Percentiles rank a stretch among this genome's conserved stretches.
phyloP scores from a whole-genome alignment of 2,888 invertebrate species.

The Nomada flava region DNA sequence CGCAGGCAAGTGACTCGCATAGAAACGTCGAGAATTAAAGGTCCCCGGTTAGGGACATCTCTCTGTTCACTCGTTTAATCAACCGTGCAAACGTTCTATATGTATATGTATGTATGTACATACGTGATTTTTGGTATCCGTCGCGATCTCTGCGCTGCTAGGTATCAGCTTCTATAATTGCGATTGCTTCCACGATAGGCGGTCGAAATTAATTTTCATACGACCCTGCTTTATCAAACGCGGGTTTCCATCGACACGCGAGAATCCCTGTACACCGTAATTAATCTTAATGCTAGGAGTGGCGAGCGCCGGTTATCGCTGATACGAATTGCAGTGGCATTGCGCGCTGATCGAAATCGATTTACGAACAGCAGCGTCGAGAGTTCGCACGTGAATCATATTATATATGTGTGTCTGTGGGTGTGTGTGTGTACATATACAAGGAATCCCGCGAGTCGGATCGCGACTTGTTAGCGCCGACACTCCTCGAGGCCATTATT shows the following conservation, averaged over 20 bases:
- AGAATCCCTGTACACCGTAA: slow-evolving; percentile 64
- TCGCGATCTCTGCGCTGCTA: slow-evolving; percentile 17
- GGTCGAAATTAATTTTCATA: slow-evolving; percentile 62
- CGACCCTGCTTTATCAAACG: slow-evolving; percentile 62
- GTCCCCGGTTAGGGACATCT: background rate
- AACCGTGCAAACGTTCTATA: background rate
- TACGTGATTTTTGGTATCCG: slow-evolving; percentile 34
- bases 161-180: slow-evolving; percentile 53
- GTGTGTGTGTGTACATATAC: background rate
- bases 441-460: slow-evolving; percentile 40
- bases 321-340: slow-evolving; percentile 46
- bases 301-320: slow-evolving; percentile 54
- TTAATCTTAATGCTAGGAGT: slow-evolving; percentile 66
- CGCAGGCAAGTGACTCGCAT: background rate
- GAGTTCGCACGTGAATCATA: slow-evolving; percentile 44
- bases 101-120: too few species aligned
- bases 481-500: background rate
- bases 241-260: slow-evolving; percentile 69
- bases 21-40: background rate
- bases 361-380: slow-evolving; percentile 49
- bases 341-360: slow-evolving; percentile 63
- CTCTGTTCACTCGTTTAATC: slow-evolving; percentile 14
- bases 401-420: background rate
- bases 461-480: slow-evolving; percentile 29
- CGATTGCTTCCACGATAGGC: slow-evolving; percentile 51